Base-by-base conservation (phyloP, 2,113 vertebrate genomes). In the Muscicapa adusta region DNA sequence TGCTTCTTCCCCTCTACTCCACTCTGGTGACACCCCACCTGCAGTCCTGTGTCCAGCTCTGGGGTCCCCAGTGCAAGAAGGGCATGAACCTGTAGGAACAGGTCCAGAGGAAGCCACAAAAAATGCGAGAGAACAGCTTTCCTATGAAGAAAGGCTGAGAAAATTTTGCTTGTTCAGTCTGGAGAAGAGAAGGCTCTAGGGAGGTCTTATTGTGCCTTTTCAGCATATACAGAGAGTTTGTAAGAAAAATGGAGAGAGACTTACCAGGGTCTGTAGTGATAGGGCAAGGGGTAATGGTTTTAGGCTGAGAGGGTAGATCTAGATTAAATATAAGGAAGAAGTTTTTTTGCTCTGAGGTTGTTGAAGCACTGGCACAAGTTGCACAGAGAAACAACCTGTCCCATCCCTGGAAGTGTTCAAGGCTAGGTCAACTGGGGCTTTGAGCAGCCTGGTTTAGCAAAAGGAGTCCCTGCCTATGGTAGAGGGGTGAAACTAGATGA, bases 61-160 rank as follows among this genome's bases (percentile, higher is more conserved):
- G 29, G 3, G 13, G 25, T 50, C 53, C 9, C 14, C 58, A 62
- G 16, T 19, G 17, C 0, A 0, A 42, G 42, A 33, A n/a, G 20
- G 47, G 31, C 5, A 0, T 23, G 29, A 38, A 54, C 12, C 33
- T 75, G 7, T 40, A 51, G 7, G 24, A 71, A 17, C 5, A 8
- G 12, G 12, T 74, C 57, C 36, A 26, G 68, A 72, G 31, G 22
- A 67, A 42, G 5, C 54, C 62, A 36, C 14, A 36, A 79, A 58
- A 58, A 19, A 20, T 36, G 24, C 53, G 66, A 18, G 58, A 36
- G 14, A 83, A 1, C 24, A 47, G 18, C 28, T 45, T 42, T 88
- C 8, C 50, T 65, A 0, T 60, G 51, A 45, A 8, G 24, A 28
- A 8, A 62, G 24, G 6, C 47, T 78, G 84, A 74, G 61, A 70